These are phyloP conservation scores for Microcaecilia unicolor DNA, from an alignment of 2,797 vertebrate genomes.

Conservation along the genomic window DNA sequence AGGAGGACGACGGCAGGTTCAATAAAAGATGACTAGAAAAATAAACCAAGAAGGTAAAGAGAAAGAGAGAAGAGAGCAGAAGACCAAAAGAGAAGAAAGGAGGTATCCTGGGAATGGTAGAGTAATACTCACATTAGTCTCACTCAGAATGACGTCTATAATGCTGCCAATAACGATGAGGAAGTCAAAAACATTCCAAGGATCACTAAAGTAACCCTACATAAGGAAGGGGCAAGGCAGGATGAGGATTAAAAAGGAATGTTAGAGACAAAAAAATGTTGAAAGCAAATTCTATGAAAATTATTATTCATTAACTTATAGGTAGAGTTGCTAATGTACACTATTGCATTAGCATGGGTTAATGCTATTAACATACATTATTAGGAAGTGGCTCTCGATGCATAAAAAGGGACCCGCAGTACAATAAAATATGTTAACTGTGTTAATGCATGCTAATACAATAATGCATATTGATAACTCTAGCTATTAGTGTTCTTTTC, in stretches of 20 bases:
- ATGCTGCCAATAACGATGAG: conserved; percentile 99
- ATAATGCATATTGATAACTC: too few relatives aligned
- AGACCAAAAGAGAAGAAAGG: conserved; percentile 42
- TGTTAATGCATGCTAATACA: too few relatives aligned
- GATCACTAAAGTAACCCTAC: conserved; percentile 99
- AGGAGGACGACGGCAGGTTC: conserved; percentile 43
- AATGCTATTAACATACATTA: too few relatives aligned
- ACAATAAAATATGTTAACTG: too few relatives aligned
- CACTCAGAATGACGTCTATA: conserved; percentile 99
- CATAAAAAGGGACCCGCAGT: too few relatives aligned
- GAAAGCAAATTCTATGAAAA: conserved; percentile 53
- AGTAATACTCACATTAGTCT: conserved; percentile 98
- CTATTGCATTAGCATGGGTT: too few relatives aligned
- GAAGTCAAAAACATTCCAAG: conserved; percentile 99
- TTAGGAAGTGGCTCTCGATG: too few relatives aligned
- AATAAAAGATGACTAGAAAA: conserved; percentile 49
- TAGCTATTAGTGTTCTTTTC: too few relatives aligned
- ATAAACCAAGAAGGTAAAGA: conserved; percentile 39
- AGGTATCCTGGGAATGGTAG: conserved; percentile 61
- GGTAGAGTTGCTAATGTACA: too few relatives aligned
- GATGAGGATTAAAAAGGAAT: conserved; percentile 75
- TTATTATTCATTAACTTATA: too few relatives aligned
- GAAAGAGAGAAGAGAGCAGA: conserved; percentile 38
- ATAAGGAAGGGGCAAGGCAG: conserved; percentile 83
- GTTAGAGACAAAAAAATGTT: conserved; percentile 71